These are phyloP conservation scores for Carduelis carduelis DNA, from an alignment of 2,797 vertebrate genomes.

Conservation along the genomic window DNA sequence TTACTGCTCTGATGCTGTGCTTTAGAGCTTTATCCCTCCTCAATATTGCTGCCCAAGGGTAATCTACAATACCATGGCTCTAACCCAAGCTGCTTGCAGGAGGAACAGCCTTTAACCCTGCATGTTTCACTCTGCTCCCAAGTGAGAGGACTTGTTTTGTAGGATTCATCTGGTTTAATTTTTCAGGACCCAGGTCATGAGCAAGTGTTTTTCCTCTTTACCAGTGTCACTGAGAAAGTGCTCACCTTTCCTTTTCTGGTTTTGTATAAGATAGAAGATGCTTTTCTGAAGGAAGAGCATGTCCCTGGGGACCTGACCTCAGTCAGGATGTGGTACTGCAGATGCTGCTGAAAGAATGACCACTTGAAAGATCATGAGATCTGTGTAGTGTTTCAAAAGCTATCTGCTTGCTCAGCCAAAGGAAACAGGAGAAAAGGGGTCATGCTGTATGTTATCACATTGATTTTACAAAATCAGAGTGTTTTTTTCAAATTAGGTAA, in stretches of 20 bases:
- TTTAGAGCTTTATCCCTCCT: background rate
- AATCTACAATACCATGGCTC: background rate
- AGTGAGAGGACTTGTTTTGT: background rate
- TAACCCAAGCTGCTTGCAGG: background rate
- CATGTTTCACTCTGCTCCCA: background rate
- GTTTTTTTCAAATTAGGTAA: background rate
- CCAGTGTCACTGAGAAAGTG: background rate
- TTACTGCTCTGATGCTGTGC: background rate
- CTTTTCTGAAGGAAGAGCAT: background rate
- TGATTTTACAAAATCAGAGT: background rate
- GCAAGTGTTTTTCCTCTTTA: background rate
- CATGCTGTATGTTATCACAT: background rate
- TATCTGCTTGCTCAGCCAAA: background rate
- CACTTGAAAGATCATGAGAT: conserved; percentile 23
- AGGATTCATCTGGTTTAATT: background rate
- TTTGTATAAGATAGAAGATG: background rate
- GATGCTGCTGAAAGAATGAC: background rate
- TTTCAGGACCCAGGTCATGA: background rate
- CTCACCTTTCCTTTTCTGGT: background rate
- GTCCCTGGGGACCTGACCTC: background rate
- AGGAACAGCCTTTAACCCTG: background rate
- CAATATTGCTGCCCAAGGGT: background rate
- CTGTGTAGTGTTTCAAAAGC: background rate
- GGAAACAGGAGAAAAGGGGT: background rate
- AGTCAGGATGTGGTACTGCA: background rate